Evolutionary conservation across 1,140 invertebrate genomes (phyloP).

Genomic region (Sitophilus oryzae): DNA sequence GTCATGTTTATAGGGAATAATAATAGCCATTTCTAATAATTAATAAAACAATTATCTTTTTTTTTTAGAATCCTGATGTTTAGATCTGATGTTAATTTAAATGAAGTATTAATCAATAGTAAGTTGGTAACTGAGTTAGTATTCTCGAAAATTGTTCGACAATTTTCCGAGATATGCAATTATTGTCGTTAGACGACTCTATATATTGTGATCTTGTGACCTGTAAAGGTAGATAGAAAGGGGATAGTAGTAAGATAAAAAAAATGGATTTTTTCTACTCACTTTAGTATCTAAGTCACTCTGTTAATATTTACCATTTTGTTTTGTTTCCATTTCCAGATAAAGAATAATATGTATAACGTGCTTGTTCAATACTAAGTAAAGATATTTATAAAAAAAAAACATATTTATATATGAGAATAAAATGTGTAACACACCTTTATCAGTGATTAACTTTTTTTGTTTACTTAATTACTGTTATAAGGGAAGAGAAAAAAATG

Average conservation of each 20-base stretch:
- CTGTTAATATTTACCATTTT: slow-evolving; percentile 1
- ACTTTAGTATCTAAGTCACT: background rate
- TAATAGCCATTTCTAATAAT: no score
- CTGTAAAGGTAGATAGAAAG: background rate
- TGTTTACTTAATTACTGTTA: background rate
- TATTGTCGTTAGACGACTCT: slow-evolving; percentile 2
- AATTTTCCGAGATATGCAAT: background rate
- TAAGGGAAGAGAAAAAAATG: slow-evolving; percentile 1
- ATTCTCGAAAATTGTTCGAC: background rate
- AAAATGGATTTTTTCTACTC: slow-evolving; percentile 5
- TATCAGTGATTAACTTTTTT: slow-evolving; percentile 3
- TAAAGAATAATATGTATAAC: background rate
- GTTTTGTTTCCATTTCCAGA: no score
- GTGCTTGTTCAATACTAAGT: no score
- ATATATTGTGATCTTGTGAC: slow-evolving; percentile 4
- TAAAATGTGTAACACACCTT: background rate
- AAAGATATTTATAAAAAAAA: background rate
- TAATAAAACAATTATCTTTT: no score
- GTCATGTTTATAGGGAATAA: no score
- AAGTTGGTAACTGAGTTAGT: background rate
- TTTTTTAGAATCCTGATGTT: no score
- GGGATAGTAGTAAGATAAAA: background rate
- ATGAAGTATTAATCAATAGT: background rate
- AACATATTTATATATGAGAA: background rate
- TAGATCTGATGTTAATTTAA: no score